A percentile compares a stretch with the other conserved stretches of the same genome.
Evolutionary conservation across 2,113 vertebrate species (phyloP).

Genomic region (Parus major): DNA sequence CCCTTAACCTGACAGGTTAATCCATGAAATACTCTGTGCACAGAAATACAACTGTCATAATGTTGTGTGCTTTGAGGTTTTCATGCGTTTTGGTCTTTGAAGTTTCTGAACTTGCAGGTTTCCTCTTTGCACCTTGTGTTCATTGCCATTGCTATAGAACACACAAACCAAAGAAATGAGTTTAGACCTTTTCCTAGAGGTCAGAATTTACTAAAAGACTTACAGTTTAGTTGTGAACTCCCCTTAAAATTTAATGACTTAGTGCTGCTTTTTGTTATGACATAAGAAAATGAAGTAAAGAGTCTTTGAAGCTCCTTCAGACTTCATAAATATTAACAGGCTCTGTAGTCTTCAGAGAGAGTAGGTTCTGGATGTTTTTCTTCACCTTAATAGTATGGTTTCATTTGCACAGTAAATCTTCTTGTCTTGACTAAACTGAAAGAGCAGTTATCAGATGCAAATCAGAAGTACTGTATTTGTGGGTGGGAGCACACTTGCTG

Average conservation of each 20-base stretch:
- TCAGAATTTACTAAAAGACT: background rate
- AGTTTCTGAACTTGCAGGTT: background rate
- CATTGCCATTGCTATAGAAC: background rate
- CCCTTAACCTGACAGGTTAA: background rate
- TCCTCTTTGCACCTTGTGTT: background rate
- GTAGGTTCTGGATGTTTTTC: slow-evolving; percentile 15
- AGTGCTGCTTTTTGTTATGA: background rate
- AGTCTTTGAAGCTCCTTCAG: slow-evolving; percentile 55
- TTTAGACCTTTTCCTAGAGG: background rate
- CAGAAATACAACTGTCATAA: background rate
- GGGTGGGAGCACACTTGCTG: background rate
- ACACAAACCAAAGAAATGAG: background rate
- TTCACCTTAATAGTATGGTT: background rate
- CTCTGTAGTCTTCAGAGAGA: slow-evolving; percentile 11
- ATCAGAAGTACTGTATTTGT: background rate
- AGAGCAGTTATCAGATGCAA: background rate
- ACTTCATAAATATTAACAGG: slow-evolving; percentile 52
- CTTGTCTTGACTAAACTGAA: background rate
- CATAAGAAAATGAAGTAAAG: slow-evolving; percentile 7
- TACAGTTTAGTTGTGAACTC: background rate
- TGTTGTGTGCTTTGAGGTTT: background rate
- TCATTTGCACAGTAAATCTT: background rate
- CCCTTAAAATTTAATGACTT: slow-evolving; percentile 3
- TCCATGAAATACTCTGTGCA: background rate
- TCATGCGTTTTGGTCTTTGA: background rate